These are phyloP conservation scores for Diploscapter pachys DNA, from an alignment of 1,140 invertebrate species.

Conservation along the genomic window DNA sequence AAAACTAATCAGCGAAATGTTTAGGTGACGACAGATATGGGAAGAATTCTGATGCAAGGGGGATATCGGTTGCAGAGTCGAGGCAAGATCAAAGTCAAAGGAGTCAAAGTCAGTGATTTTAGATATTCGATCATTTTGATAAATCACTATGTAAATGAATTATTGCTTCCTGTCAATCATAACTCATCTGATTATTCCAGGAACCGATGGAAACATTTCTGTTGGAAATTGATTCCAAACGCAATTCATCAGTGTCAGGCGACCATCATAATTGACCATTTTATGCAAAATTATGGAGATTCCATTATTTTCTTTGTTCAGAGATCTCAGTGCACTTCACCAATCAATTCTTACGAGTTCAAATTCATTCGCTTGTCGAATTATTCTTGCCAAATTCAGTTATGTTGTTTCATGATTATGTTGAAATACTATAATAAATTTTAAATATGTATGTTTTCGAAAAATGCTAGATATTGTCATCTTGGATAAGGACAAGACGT, in stretches of 20 bases:
- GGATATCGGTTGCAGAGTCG: conserved; percentile 46
- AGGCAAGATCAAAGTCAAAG: conserved; percentile 48
- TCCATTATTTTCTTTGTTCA: too few relatives aligned
- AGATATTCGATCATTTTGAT: neutral
- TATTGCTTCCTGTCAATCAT: neutral
- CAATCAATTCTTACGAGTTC: too few relatives aligned
- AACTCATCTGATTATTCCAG: conserved; percentile 3
- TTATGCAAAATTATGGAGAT: too few relatives aligned
- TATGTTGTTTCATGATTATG: too few relatives aligned
- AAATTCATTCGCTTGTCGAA: too few relatives aligned
- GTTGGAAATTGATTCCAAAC: conserved; percentile 42
- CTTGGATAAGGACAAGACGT: too few relatives aligned
- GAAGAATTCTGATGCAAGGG: conserved; percentile 30
- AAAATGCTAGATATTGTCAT: too few relatives aligned
- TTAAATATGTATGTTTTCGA: too few relatives aligned
- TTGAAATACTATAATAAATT: too few relatives aligned
- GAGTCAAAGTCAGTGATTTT: conserved; percentile 30
- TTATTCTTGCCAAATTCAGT: too few relatives aligned
- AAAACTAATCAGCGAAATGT: neutral
- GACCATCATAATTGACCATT: neutral
- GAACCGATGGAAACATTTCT: conserved; percentile 52
- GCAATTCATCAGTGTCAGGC: conserved; percentile 42
- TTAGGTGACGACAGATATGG: conserved; percentile 49
- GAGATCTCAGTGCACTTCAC: too few relatives aligned
- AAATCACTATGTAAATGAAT: too few relatives aligned